A percentile compares a stretch with the other conserved stretches of the same genome.
These are phyloP conservation scores for Cladorhizidae sp. DNA, from an alignment of 37 sponge, comb jelly and placozoan species.

Conservation along the genomic window DNA sequence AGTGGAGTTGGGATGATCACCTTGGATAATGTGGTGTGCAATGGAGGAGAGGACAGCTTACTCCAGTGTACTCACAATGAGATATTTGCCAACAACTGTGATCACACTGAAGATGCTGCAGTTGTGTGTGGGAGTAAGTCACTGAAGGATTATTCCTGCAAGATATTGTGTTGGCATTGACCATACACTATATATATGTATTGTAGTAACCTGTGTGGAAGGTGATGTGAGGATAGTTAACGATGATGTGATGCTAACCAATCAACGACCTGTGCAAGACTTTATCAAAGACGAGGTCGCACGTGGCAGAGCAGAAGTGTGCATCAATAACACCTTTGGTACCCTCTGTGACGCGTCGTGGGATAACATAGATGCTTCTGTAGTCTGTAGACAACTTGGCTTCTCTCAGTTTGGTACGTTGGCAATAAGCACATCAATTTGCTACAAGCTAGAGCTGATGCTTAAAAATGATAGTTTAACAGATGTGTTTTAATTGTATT, in stretches of 20 bases:
- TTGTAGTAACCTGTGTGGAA: constrained; percentile 27
- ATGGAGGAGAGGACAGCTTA: constrained; percentile 22
- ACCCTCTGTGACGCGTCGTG: constrained; percentile 26
- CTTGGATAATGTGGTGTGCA: constrained; percentile 40
- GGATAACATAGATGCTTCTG: constrained; percentile 38
- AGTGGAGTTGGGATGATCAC: constrained; percentile 19
- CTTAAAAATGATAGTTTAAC: too few relatives aligned
- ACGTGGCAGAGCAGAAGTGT: constrained; percentile 47
- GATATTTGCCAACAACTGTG: constrained; percentile 25
- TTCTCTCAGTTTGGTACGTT: constrained; percentile 45
- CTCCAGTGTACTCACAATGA: constrained; percentile 15
- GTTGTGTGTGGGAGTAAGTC: constrained; percentile 34
- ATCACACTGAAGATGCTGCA: constrained; percentile 41
- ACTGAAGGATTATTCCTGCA: neutral
- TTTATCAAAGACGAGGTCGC: constrained; percentile 36
- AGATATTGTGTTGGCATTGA: neutral
- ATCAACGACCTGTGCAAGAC: neutral
- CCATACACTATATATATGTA: neutral
- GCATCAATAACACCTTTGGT: constrained; percentile 23
- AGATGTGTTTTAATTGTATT: too few relatives aligned
- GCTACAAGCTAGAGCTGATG: too few relatives aligned
- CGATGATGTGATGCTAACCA: neutral
- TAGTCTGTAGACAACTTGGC: constrained; percentile 51
- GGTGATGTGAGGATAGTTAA: constrained; percentile 21
- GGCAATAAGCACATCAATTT: too few relatives aligned